Evolutionary conservation across 2,888 invertebrate species (phyloP).

Genomic region (Spilarctia lutea): DNA sequence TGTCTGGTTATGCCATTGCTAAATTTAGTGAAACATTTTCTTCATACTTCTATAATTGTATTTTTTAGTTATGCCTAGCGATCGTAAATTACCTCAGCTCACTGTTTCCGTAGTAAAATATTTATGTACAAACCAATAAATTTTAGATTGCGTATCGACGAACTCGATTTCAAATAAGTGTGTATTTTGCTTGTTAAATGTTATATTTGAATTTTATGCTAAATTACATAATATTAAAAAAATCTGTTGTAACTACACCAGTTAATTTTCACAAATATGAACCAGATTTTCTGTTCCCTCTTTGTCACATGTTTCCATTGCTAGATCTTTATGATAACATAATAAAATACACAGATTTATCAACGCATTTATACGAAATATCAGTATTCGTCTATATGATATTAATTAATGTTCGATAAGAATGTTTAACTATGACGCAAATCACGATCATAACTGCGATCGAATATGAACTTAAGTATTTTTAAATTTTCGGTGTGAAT

Average conservation of each 20-base stretch:
- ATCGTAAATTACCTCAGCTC: constrained; percentile 8
- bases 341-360: neutral
- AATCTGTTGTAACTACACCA: constrained; percentile 17
- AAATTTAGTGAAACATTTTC: neutral
- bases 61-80: constrained; percentile 8
- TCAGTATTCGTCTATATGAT: neutral
- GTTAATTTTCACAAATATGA: constrained; percentile 10
- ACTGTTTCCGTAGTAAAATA: constrained; percentile 12
- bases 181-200: constrained; percentile 22
- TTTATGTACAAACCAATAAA: constrained; percentile 26
- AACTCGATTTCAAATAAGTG: constrained; percentile 18
- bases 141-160: constrained; percentile 33
- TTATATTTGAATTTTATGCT: constrained; percentile 20
- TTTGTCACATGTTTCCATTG: neutral
- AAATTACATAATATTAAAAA: constrained; percentile 8
- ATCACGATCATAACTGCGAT: neutral
- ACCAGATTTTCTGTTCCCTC: neutral
- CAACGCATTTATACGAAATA: neutral
- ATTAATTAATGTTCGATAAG: neutral
- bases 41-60: neutral
- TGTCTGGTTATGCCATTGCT: neutral
- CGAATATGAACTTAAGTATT: neutral
- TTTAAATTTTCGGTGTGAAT: neutral
- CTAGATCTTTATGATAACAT: constrained; percentile 8
- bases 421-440: neutral